These are phyloP conservation scores for Euwallacea fornicatus DNA, from an alignment of 1,140 invertebrate genomes.

Conservation along the genomic window DNA sequence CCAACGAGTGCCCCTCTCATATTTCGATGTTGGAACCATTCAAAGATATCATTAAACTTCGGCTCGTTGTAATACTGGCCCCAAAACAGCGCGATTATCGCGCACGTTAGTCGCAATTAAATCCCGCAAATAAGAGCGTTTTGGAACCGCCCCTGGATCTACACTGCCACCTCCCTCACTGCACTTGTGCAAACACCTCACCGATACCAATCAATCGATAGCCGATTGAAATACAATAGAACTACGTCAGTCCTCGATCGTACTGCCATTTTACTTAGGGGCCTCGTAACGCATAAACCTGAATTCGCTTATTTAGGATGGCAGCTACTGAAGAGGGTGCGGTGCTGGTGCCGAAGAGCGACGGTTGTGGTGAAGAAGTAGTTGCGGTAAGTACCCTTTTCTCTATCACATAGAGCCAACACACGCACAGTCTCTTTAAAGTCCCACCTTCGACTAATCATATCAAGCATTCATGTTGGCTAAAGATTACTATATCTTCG, in stretches of 20 bases:
- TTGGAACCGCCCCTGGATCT: no score
- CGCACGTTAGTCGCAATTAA: no score
- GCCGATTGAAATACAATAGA: constrained; percentile 17
- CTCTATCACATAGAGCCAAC: neutral
- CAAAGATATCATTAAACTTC: no score
- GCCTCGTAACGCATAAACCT: neutral
- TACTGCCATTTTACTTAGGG: no score
- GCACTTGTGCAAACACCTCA: constrained; percentile 12
- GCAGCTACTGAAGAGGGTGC: neutral
- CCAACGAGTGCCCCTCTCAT: no score
- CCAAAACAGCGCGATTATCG: no score
- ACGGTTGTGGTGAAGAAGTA: neutral
- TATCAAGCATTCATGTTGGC: constrained; percentile 15
- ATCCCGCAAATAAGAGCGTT: no score
- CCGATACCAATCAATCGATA: constrained; percentile 18
- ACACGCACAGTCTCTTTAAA: constrained; percentile 13
- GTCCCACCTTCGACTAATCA: constrained; percentile 12
- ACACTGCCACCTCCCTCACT: constrained; percentile 5
- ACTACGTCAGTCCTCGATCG: constrained; percentile 7
- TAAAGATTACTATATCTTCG: constrained; percentile 30
- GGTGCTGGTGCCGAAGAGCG: neutral
- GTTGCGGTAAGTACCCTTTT: neutral
- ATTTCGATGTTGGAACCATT: no score
- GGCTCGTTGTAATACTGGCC: no score
- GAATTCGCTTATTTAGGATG: neutral